These are phyloP conservation scores for Drosophila phalerata DNA, from an alignment of 2,888 invertebrate genomes.

Conservation along the genomic window DNA sequence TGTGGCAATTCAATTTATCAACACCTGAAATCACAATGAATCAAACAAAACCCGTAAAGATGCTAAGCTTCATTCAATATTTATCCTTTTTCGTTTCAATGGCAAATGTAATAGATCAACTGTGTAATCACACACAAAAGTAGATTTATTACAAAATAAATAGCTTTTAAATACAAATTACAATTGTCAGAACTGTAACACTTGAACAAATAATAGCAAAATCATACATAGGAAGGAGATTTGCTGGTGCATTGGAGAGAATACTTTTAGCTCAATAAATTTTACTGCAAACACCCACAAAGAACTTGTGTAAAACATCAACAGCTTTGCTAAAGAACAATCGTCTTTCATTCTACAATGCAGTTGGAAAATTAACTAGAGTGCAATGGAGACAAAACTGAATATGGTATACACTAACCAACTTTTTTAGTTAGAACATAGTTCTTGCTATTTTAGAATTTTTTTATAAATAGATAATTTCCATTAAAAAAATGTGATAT, in stretches of 20 bases:
- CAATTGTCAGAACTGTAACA: slow-evolving; percentile 41
- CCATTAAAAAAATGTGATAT: too few species aligned
- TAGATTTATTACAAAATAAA: slow-evolving; percentile 55
- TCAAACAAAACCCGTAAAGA: slow-evolving; percentile 23
- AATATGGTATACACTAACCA: slow-evolving; percentile 7
- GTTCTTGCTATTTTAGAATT: not conserved
- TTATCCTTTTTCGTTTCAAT: slow-evolving; percentile 1
- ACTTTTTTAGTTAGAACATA: not conserved
- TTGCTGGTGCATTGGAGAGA: not conserved
- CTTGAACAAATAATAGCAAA: slow-evolving; percentile 21
- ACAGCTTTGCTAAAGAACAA: slow-evolving; percentile 34
- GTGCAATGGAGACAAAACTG: too few species aligned
- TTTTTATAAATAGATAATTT: not conserved
- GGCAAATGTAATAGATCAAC: slow-evolving; percentile 35
- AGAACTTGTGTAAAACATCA: slow-evolving; percentile 37
- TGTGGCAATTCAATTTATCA: slow-evolving; percentile 41
- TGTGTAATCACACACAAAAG: slow-evolving; percentile 19
- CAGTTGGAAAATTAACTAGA: slow-evolving; percentile 34
- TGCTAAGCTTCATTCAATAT: slow-evolving; percentile 12
- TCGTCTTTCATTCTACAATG: slow-evolving; percentile 13
- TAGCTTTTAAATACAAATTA: slow-evolving; percentile 55
- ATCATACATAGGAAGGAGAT: not conserved
- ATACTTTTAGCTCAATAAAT: slow-evolving; percentile 52
- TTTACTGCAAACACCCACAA: slow-evolving; percentile 30
- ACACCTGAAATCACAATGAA: slow-evolving; percentile 27